Evolutionary conservation across 2,888 invertebrate genomes (phyloP).

Genomic region (Allacma fusca): DNA sequence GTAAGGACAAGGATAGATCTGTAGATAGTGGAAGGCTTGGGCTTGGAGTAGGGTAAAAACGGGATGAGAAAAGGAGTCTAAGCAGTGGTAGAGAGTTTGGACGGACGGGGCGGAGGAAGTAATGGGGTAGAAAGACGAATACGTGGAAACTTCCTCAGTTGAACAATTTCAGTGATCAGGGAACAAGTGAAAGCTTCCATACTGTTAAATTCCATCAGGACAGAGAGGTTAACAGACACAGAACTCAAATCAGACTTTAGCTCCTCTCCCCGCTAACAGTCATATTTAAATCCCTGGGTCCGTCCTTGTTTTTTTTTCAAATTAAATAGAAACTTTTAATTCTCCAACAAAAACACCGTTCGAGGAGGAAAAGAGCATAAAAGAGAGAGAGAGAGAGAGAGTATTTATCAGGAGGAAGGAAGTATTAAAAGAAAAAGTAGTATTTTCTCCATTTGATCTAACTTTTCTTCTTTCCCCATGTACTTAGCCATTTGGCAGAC

Average conservation of each 20-base stretch:
- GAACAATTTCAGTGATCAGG: constrained; percentile 22
- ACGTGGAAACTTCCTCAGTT: constrained; percentile 1
- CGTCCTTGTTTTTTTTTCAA: too few species aligned
- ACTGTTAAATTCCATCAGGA: background rate
- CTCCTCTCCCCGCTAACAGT: too few species aligned
- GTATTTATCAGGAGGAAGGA: background rate
- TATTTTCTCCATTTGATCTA: too few species aligned
- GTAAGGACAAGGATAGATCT: background rate
- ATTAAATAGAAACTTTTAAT: too few species aligned
- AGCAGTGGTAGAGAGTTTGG: background rate
- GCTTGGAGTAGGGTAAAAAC: background rate
- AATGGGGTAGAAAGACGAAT: constrained; percentile 29
- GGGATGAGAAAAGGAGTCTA: background rate
- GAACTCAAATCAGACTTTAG: too few species aligned
- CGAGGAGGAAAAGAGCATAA: too few species aligned
- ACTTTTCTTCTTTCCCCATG: background rate
- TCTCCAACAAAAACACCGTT: too few species aligned
- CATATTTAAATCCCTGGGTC: too few species aligned
- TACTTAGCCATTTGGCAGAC: constrained; percentile 16
- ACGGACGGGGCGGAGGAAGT: constrained; percentile 23
- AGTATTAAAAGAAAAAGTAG: too few species aligned
- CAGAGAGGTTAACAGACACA: background rate
- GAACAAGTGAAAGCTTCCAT: constrained; percentile 3
- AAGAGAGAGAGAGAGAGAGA: too few species aligned
- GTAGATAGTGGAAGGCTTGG: background rate